Evolutionary conservation across 2,797 vertebrate species (phyloP).

Genomic region (Ctenochaetus hawaiiensis): DNA sequence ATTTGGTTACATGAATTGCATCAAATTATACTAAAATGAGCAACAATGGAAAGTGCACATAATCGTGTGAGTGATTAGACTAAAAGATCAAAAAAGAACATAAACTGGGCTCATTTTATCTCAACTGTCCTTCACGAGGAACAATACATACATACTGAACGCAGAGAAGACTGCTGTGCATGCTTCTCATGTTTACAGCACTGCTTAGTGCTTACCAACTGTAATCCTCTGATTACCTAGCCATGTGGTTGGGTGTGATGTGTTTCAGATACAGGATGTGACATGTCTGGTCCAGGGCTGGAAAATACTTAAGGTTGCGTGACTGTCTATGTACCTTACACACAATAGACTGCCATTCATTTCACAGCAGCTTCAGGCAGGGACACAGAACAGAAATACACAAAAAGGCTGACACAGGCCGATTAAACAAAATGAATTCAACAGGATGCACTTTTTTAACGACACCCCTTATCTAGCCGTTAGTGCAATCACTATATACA

Average conservation of each 20-base stretch:
- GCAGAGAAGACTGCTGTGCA: slow-evolving; percentile 28
- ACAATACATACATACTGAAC: neutral
- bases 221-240: slow-evolving; percentile 51
- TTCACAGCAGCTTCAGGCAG: slow-evolving; percentile 45
- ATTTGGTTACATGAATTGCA: neutral
- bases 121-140: too few species aligned
- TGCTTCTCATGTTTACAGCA: slow-evolving; percentile 42
- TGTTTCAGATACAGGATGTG: slow-evolving; percentile 63
- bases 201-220: slow-evolving; percentile 32
- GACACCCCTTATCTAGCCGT: slow-evolving; percentile 70
- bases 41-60: neutral
- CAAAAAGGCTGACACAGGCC: slow-evolving; percentile 44
- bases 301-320: slow-evolving; percentile 50
- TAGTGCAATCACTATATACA: slow-evolving; percentile 78
- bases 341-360: slow-evolving; percentile 56
- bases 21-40: neutral
- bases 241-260: slow-evolving; percentile 25
- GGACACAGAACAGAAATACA: slow-evolving; percentile 42
- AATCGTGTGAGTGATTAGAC: neutral
- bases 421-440: slow-evolving; percentile 57
- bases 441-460: slow-evolving; percentile 55
- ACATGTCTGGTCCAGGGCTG: slow-evolving; percentile 62
- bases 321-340: slow-evolving; percentile 57
- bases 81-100: neutral
- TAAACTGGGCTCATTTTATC: neutral